A percentile compares a stretch with the other conserved stretches of the same genome.
Evolutionary conservation across 2,113 vertebrate species (phyloP).

Genomic region (Platysternon megacephalum): DNA sequence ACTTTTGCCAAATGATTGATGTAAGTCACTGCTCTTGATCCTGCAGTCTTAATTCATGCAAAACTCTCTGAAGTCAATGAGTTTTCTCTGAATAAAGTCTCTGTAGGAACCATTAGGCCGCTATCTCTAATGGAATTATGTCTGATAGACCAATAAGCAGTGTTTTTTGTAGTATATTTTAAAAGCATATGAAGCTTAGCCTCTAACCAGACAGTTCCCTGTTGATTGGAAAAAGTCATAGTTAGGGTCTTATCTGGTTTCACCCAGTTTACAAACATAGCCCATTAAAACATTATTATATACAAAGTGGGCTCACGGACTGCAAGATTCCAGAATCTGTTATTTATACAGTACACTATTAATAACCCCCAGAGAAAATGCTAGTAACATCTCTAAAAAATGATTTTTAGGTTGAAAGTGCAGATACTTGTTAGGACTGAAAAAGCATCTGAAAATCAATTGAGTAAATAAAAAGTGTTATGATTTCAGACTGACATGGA

Average conservation of each 20-base stretch:
- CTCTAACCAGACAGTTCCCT: fast-evolving
- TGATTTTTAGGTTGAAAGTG: background rate
- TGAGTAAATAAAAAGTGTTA: background rate
- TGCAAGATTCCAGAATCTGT: background rate
- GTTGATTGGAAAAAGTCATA: background rate
- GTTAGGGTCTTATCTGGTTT: fast-evolving
- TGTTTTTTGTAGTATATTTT: background rate
- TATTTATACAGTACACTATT: background rate
- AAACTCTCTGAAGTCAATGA: background rate
- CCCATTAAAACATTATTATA: constrained; percentile 11
- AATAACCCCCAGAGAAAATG: background rate
- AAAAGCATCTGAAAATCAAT: fast-evolving
- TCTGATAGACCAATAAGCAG: background rate
- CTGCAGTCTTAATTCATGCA: background rate
- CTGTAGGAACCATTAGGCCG: background rate
- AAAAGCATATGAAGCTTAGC: background rate
- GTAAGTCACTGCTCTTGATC: background rate
- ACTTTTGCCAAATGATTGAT: background rate
- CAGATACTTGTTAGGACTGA: fast-evolving
- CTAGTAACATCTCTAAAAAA: fast-evolving
- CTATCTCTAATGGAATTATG: background rate
- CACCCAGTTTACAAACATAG: constrained; percentile 26
- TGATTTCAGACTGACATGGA: background rate
- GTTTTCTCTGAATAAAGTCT: background rate
- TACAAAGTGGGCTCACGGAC: background rate